phyloP scores from a whole-genome alignment of 2,888 invertebrate genomes.

The Cryptocephalus moraei region DNA sequence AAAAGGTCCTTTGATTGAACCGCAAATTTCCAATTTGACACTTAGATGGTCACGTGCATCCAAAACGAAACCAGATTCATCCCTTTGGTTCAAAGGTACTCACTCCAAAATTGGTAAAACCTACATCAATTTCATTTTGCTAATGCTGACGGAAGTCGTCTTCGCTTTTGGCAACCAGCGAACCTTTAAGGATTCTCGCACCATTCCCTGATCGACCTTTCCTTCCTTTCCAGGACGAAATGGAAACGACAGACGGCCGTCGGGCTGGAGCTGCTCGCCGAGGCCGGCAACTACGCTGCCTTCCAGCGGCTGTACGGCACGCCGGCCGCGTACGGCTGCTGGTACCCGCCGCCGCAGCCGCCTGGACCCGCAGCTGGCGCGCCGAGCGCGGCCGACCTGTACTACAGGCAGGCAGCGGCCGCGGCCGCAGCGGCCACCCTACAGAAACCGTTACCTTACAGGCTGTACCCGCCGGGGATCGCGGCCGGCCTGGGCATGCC shows the following conservation, averaged over 20 bases:
- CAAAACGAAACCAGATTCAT: too few relatives aligned
- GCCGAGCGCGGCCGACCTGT: slow-evolving; percentile 65
- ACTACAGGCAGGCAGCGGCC: slow-evolving; percentile 69
- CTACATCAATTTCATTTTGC: too few relatives aligned
- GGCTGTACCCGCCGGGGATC: slow-evolving; percentile 43
- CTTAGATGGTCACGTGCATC: too few relatives aligned
- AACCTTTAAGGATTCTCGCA: too few relatives aligned
- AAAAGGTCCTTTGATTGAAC: too few relatives aligned
- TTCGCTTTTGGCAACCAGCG: too few relatives aligned
- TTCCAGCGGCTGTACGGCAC: slow-evolving; percentile 88
- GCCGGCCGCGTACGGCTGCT: slow-evolving; percentile 60
- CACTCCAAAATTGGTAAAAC: too few relatives aligned
- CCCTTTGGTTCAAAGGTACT: too few relatives aligned
- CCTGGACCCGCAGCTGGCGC: slow-evolving; percentile 47
- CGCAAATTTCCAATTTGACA: too few relatives aligned
- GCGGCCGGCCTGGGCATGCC: slow-evolving; percentile 46
- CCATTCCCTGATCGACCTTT: neutral
- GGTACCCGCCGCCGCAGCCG: slow-evolving; percentile 49
- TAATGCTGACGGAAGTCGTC: too few relatives aligned
- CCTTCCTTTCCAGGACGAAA: slow-evolving; percentile 70
- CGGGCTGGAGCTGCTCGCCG: slow-evolving; percentile 89
- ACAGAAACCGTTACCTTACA: slow-evolving; percentile 81
- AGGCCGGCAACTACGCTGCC: slow-evolving; percentile 97
- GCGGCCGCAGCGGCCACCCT: slow-evolving; percentile 62
- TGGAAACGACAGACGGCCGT: slow-evolving; percentile 99